Conservation (phyloP, 2,113 vertebrate species). For the Oxyura jamaicensis region DNA sequence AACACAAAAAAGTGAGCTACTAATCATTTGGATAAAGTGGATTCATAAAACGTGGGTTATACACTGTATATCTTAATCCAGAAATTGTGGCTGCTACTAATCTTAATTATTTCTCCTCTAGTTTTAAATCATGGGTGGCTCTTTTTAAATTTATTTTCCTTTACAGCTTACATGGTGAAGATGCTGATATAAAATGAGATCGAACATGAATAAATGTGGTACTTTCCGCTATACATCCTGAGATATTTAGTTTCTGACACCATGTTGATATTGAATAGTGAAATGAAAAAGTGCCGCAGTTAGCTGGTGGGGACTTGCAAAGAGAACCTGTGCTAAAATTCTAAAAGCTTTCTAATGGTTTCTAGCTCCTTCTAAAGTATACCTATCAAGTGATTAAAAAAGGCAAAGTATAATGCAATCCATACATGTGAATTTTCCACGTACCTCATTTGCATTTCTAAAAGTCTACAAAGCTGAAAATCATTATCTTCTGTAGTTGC, state of each 20-base stretch:
- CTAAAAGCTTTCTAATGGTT: not conserved
- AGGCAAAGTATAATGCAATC: not conserved
- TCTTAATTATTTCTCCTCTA: constrained; percentile 34
- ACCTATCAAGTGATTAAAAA: not conserved
- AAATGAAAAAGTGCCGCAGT: not conserved
- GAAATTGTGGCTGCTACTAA: constrained; percentile 12
- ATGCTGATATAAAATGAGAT: not conserved
- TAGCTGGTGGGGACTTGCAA: not conserved
- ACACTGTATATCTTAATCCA: constrained; percentile 19
- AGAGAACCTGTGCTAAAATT: not conserved
- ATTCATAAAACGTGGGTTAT: constrained; percentile 7
- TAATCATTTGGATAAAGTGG: constrained; percentile 34
- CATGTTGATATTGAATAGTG: not conserved
- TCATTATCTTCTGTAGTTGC: not conserved
- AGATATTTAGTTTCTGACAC: not conserved
- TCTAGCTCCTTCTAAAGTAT: not conserved
- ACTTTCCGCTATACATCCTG: not conserved
- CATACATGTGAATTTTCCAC: not conserved
- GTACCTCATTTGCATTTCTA: not conserved
- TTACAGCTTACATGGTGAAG: constrained; percentile 13
- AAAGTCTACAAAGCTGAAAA: not conserved
- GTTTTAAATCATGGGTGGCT: constrained; percentile 16
- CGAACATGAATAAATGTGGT: not conserved
- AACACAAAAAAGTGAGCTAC: not conserved
- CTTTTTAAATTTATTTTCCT: constrained; percentile 50